These are phyloP conservation scores for Axea sp. DNA, from an alignment of 2,888 invertebrate species.

Conservation along the genomic window DNA sequence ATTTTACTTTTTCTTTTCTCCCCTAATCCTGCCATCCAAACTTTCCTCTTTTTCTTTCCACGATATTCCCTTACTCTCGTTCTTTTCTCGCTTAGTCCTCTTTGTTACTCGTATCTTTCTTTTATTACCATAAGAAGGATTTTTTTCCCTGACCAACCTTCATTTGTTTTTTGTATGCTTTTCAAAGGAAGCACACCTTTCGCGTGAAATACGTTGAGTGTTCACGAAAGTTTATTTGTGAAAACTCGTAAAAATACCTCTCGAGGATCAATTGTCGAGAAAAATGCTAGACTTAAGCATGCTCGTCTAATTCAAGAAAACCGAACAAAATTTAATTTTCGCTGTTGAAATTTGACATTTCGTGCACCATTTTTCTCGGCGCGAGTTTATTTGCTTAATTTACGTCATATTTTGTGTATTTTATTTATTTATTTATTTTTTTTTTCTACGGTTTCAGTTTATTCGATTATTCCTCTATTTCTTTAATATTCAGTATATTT, in stretches of 20 bases:
- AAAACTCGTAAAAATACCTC: conserved; percentile 5
- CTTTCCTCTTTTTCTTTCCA: conserved; percentile 1
- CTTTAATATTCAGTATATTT: conserved; percentile 31
- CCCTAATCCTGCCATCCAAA: conserved; percentile 1
- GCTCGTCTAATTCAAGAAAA: conserved; percentile 14
- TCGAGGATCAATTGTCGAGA: conserved; percentile 5
- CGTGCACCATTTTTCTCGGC: neutral
- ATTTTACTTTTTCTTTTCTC: conserved; percentile 38
- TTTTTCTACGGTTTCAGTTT: neutral
- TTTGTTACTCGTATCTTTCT: conserved; percentile 13
- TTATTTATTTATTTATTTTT: conserved; percentile 2
- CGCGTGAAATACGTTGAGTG: neutral
- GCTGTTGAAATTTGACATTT: neutral
- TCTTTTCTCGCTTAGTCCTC: neutral
- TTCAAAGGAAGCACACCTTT: conserved; percentile 14
- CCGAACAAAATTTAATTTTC: too few species aligned
- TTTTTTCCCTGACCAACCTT: conserved; percentile 13
- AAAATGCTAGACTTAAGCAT: conserved; percentile 9
- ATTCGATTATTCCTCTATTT: neutral
- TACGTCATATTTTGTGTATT: neutral
- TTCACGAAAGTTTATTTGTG: conserved; percentile 2
- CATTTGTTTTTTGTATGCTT: conserved; percentile 26
- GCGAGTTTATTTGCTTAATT: neutral
- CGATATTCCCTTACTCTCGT: neutral
- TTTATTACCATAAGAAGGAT: conserved; percentile 33